phyloP scores from a whole-genome alignment of 35 echinoderm and acorn worm species.

The Apostichopus californicus region DNA sequence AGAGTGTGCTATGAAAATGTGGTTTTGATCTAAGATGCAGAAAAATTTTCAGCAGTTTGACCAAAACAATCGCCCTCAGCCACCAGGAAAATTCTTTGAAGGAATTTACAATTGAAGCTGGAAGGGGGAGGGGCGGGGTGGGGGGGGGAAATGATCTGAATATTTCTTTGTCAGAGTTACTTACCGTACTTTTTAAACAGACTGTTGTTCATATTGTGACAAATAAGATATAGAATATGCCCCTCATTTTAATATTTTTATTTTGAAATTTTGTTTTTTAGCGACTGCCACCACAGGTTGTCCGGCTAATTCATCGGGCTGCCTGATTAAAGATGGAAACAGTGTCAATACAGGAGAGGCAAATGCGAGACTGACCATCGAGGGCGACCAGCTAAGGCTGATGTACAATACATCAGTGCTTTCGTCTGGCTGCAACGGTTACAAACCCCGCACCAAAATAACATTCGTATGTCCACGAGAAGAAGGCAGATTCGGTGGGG shows the following conservation, averaged over 20 bases:
- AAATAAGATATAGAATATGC: too few relatives aligned
- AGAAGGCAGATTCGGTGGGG: conserved; percentile 71
- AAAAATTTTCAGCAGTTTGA: too few relatives aligned
- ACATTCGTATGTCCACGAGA: conserved; percentile 87
- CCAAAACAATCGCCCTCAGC: too few relatives aligned
- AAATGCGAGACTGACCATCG: background rate
- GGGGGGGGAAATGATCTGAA: too few relatives aligned
- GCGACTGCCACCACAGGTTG: conserved; percentile 65
- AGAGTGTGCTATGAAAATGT: too few relatives aligned
- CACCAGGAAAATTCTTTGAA: too few relatives aligned
- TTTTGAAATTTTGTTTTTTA: background rate
- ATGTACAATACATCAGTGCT: conserved; percentile 14
- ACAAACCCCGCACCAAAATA: conserved; percentile 65
- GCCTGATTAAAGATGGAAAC: conserved; percentile 25
- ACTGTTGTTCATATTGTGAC: too few relatives aligned
- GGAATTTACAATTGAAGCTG: too few relatives aligned
- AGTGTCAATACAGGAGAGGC: conserved; percentile 43
- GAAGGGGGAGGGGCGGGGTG: too few relatives aligned
- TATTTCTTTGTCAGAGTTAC: too few relatives aligned
- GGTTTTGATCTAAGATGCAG: too few relatives aligned
- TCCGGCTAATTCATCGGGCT: conserved; percentile 59
- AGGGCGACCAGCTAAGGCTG: conserved; percentile 47
- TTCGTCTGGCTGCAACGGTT: conserved; percentile 58
- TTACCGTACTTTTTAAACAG: too few relatives aligned
- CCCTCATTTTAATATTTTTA: background rate